Conservation (phyloP, 2,113 vertebrate genomes). For the Tachycineta bicolor region DNA sequence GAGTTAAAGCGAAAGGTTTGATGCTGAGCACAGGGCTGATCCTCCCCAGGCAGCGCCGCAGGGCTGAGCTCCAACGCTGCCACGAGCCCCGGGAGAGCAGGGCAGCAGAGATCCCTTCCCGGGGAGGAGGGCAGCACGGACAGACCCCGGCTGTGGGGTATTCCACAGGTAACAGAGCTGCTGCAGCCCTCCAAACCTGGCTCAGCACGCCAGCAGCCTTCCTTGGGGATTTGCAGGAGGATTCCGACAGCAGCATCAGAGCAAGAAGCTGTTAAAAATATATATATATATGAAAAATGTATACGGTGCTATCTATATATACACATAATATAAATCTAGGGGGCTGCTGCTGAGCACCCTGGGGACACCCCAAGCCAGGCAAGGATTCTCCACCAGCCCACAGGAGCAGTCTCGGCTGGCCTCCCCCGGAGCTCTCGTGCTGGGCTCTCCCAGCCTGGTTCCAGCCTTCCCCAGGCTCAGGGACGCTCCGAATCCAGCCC, state of each 20-base stretch:
- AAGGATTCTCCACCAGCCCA: background rate
- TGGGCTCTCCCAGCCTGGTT: background rate
- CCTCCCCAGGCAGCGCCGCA: background rate
- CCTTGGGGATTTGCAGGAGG: background rate
- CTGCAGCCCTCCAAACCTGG: fast-evolving
- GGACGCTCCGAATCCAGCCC: background rate
- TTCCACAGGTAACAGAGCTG: background rate
- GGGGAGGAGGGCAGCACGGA: background rate
- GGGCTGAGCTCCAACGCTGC: background rate
- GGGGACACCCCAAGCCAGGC: fast-evolving
- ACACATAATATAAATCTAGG: background rate
- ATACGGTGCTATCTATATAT: no score
- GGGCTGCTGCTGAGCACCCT: background rate
- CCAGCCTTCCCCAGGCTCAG: background rate
- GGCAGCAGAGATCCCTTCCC: background rate
- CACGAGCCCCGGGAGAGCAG: fast-evolving
- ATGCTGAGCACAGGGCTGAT: fast-evolving
- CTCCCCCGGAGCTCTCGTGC: background rate
- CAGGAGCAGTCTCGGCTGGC: background rate
- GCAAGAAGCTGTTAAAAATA: background rate
- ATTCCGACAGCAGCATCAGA: background rate
- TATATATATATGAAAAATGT: background rate
- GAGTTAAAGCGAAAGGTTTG: background rate
- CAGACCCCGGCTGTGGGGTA: background rate
- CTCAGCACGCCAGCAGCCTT: background rate